Evolutionary conservation across 2,113 vertebrate genomes (phyloP).

Genomic region (Erpornis zantholeuca): DNA sequence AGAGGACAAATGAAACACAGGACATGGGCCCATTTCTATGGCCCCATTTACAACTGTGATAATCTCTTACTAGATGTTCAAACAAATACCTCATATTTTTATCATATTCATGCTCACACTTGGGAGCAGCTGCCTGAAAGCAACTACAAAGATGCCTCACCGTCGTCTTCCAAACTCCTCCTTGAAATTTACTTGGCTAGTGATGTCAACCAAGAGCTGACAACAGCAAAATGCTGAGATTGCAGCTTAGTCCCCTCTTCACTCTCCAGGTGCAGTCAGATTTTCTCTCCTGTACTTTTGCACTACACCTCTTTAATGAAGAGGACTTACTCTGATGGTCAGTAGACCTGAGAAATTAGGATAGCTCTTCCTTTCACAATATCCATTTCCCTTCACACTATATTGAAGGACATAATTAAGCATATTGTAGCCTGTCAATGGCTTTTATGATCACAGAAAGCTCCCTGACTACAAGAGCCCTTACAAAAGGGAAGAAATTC

Average conservation of each 20-base stretch:
- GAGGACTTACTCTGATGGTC: rapidly evolving
- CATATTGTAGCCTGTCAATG: neutral
- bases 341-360: neutral
- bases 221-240: neutral
- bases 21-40: neutral
- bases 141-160: neutral
- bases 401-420: neutral
- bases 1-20: neutral
- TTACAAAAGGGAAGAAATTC: neutral
- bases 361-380: neutral
- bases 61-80: neutral
- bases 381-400: neutral
- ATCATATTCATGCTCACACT: rapidly evolving
- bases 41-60: neutral
- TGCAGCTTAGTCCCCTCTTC: neutral
- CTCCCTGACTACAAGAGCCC: neutral
- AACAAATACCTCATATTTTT: neutral
- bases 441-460: neutral
- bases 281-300: neutral
- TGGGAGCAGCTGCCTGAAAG: neutral
- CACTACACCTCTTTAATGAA: rapidly evolving
- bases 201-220: neutral
- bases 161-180: neutral
- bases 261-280: neutral
- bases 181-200: neutral